Conservation (phyloP, 2,113 vertebrate genomes). For the Podarcis raffonei region DNA sequence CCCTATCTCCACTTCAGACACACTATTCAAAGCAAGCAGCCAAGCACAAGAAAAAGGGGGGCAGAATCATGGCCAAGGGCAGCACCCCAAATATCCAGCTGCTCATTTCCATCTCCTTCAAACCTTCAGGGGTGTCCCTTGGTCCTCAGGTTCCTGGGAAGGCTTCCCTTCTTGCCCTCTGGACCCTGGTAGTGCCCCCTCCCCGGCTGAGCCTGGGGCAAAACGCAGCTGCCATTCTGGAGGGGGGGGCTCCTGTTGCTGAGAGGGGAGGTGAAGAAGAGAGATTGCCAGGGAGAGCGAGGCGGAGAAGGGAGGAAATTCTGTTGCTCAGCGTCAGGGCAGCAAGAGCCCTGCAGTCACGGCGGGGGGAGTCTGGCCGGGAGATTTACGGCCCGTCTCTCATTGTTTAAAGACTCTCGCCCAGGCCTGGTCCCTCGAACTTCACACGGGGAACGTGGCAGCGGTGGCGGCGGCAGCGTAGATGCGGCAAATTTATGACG, state of each 20-base stretch:
- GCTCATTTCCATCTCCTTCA: too few relatives aligned
- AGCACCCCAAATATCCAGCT: too few relatives aligned
- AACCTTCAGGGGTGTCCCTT: too few relatives aligned
- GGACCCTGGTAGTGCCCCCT: neutral
- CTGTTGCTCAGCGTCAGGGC: neutral
- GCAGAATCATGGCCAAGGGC: too few relatives aligned
- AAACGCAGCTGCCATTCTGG: neutral
- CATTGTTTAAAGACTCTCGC: conserved; percentile 23
- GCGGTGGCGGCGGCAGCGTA: conserved; percentile 14
- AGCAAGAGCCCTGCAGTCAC: rapidly evolving
- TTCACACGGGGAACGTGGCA: conserved; percentile 36
- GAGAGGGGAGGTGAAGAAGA: neutral
- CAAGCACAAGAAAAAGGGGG: too few relatives aligned
- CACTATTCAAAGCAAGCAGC: too few relatives aligned
- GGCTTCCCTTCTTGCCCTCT: neutral
- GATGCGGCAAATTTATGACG: conserved; percentile 70
- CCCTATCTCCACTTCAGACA: neutral
- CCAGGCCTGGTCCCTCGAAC: neutral
- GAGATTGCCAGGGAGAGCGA: neutral
- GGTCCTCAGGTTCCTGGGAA: too few relatives aligned
- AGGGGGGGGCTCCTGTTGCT: neutral
- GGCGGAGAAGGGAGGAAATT: neutral
- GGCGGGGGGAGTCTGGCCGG: neutral
- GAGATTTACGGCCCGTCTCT: conserved; percentile 23
- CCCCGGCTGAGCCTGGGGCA: neutral